These are phyloP conservation scores for Cryptocheilus praepositus DNA, from an alignment of 2,888 invertebrate species.

Conservation along the genomic window DNA sequence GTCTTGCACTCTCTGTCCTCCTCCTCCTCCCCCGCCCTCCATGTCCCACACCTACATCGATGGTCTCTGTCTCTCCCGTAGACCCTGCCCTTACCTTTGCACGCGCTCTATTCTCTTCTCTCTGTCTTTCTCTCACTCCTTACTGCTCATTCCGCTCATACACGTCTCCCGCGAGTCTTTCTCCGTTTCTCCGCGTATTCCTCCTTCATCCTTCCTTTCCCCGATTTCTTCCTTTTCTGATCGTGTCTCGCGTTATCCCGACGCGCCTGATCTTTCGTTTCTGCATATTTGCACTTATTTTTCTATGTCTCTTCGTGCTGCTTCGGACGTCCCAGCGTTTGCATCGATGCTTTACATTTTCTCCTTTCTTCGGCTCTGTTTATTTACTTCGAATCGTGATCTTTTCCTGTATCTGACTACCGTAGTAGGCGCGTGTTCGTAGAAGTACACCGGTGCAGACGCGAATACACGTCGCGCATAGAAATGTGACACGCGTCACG, in stretches of 20 bases:
- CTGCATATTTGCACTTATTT: background rate
- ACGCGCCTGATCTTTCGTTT: slow-evolving; percentile 35
- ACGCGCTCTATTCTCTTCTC: slow-evolving; percentile 55
- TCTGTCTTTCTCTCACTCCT: slow-evolving; percentile 1
- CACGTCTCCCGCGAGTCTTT: slow-evolving; percentile 18
- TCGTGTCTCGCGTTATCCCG: background rate
- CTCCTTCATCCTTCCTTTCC: background rate
- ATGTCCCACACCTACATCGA: slow-evolving; percentile 12
- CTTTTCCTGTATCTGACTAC: no score
- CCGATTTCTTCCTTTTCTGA: slow-evolving; percentile 1
- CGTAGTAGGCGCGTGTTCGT: background rate
- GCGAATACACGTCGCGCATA: slow-evolving; percentile 17
- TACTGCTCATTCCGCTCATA: slow-evolving; percentile 15
- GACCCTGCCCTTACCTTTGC: slow-evolving; percentile 54
- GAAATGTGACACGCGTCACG: slow-evolving; percentile 13
- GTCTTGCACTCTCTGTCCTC: slow-evolving; percentile 22
- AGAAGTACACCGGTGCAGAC: background rate
- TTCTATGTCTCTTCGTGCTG: background rate
- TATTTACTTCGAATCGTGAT: no score
- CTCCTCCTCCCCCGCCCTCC: slow-evolving; percentile 13
- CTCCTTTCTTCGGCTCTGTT: background rate
- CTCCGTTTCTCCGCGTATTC: slow-evolving; percentile 30
- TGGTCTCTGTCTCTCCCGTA: slow-evolving; percentile 29
- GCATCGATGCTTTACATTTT: background rate
- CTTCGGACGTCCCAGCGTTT: background rate